A percentile compares a stretch with the other conserved stretches of the same genome.
Evolutionary conservation across 2,797 vertebrate genomes (phyloP).

Genomic region (Tarsius wallacei): DNA sequence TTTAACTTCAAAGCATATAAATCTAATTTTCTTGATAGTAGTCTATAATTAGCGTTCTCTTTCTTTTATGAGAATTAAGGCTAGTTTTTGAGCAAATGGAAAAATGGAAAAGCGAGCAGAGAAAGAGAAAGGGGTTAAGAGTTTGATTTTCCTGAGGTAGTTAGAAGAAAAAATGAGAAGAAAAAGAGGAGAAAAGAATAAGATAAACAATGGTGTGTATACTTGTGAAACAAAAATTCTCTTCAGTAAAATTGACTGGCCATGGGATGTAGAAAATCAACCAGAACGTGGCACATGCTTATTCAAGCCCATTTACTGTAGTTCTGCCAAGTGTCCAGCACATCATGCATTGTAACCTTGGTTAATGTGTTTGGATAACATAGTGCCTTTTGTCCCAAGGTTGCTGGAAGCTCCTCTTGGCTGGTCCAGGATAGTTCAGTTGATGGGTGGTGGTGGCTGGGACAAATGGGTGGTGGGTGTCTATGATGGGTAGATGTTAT

Average conservation of each 20-base stretch:
- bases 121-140: neutral
- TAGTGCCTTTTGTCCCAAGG: neutral
- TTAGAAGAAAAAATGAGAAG: neutral
- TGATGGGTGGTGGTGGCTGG: neutral
- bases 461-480: neutral
- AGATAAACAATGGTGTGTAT: neutral
- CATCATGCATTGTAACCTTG: neutral
- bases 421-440: neutral
- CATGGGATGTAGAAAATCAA: neutral
- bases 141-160: constrained; percentile 29
- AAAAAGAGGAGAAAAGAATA: neutral
- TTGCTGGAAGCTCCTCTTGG: neutral
- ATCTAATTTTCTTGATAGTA: constrained; percentile 55
- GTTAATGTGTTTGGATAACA: neutral
- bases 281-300: neutral
- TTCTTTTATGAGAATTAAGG: constrained; percentile 56
- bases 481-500: neutral
- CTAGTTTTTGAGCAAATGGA: constrained; percentile 32
- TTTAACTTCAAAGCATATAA: constrained; percentile 56
- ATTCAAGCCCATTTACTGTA: neutral
- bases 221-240: neutral
- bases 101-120: neutral
- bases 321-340: neutral
- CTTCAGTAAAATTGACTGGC: neutral
- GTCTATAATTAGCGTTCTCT: constrained; percentile 34